Evolutionary conservation across 2,888 invertebrate genomes (phyloP).

Genomic region (Drosophila anomalata): DNA sequence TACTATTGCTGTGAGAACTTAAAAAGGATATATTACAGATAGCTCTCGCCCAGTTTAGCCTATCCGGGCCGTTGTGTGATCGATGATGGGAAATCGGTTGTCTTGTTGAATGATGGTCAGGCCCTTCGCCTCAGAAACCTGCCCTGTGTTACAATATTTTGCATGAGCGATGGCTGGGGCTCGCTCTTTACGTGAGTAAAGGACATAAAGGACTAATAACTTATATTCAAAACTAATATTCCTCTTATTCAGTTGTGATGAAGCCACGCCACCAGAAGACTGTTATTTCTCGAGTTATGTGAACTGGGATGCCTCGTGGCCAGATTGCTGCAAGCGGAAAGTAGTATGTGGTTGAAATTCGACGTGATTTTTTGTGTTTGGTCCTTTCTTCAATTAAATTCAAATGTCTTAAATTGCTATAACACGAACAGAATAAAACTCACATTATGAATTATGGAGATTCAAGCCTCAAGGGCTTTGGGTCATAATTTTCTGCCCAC

Average conservation of each 20-base stretch:
- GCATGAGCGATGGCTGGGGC: slow-evolving; percentile 59
- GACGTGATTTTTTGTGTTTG: neutral
- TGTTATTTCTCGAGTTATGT: slow-evolving; percentile 38
- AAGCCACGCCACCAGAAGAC: slow-evolving; percentile 23
- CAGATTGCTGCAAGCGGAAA: slow-evolving; percentile 54
- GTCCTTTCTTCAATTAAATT: neutral
- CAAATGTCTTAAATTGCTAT: neutral
- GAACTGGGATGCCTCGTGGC: slow-evolving; percentile 39
- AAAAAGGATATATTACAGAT: too few species aligned
- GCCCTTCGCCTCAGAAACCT: slow-evolving; percentile 30
- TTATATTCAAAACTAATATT: neutral
- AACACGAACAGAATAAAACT: slow-evolving; percentile 3
- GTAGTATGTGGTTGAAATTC: slow-evolving; percentile 46
- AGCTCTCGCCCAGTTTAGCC: slow-evolving; percentile 14
- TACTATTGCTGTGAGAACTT: neutral
- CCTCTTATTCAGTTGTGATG: slow-evolving; percentile 43
- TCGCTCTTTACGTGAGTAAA: slow-evolving; percentile 53
- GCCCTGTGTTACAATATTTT: slow-evolving; percentile 50
- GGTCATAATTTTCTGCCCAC: slow-evolving; percentile 7
- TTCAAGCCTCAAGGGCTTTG: neutral
- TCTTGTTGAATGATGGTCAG: slow-evolving; percentile 41
- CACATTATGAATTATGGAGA: neutral
- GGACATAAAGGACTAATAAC: neutral
- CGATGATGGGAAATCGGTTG: slow-evolving; percentile 44
- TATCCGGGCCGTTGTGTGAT: slow-evolving; percentile 59